Evolutionary conservation across 2,888 invertebrate species (phyloP).

Genomic region (Cheilosia pagana): DNA sequence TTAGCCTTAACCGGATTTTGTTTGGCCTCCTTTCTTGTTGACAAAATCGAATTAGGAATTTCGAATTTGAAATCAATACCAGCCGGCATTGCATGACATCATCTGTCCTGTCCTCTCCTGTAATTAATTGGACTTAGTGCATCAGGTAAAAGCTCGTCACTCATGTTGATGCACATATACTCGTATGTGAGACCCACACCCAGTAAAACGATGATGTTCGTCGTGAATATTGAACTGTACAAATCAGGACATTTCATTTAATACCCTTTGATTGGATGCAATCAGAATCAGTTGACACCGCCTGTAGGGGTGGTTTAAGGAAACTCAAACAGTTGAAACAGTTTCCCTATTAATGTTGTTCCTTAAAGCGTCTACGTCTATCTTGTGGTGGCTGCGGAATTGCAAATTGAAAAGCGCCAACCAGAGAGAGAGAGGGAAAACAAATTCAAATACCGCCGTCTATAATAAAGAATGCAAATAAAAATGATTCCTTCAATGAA

Average conservation of each 20-base stretch:
- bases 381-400: background rate
- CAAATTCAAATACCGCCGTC: conserved; percentile 16
- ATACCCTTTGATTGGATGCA: conserved; percentile 39
- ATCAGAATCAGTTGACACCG: conserved; percentile 31
- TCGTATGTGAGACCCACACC: background rate
- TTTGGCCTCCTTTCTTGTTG: conserved; percentile 29
- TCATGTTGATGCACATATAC: background rate
- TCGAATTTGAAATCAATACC: conserved; percentile 18
- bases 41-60: conserved; percentile 36
- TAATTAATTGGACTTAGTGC: conserved; percentile 36
- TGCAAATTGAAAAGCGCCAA: conserved; percentile 18
- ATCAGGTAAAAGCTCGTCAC: background rate
- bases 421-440: background rate
- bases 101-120: conserved; percentile 3
- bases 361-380: conserved; percentile 15
- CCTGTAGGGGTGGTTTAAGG: background rate
- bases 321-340: conserved; percentile 19
- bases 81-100: background rate
- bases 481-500: conserved; percentile 25
- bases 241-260: conserved; percentile 40
- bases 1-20: background rate
- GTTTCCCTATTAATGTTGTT: background rate
- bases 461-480: conserved; percentile 48
- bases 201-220: background rate
- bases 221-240: conserved; percentile 7